Conservation (phyloP, 2,113 vertebrate species). For the Acinonyx jubatus region DNA sequence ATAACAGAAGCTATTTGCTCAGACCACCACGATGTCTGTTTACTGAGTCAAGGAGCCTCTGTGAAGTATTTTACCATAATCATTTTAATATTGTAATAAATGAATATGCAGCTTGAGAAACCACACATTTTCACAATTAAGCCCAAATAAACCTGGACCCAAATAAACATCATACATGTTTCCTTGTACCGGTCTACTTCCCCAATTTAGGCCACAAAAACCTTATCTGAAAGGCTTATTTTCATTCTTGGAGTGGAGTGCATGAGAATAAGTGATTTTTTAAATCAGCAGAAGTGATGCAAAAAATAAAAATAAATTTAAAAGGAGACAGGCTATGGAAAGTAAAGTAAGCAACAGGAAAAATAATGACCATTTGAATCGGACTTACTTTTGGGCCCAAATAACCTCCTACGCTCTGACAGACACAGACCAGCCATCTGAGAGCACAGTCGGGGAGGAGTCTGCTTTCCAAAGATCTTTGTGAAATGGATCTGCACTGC, state of each 20-base stretch:
- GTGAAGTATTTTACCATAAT: slow-evolving; percentile 1
- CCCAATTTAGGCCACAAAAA: not conserved
- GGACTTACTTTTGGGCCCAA: not conserved
- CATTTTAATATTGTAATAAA: not conserved
- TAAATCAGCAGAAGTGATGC: not conserved
- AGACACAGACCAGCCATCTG: not conserved
- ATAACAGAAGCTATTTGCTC: not conserved
- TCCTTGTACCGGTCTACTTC: not conserved
- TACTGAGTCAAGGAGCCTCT: not conserved
- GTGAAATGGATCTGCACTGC: not conserved
- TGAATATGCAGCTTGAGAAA: not conserved
- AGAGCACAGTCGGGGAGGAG: not conserved
- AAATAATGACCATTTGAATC: slow-evolving; percentile 9
- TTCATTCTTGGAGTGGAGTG: not conserved
- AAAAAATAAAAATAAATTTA: not conserved
- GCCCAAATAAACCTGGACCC: not conserved
- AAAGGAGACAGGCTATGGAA: not conserved
- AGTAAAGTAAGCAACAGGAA: slow-evolving; percentile 3
- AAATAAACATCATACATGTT: not conserved
- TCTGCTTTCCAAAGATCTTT: slow-evolving; percentile 29
- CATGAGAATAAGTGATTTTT: slow-evolving; percentile 23
- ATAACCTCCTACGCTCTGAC: not conserved
- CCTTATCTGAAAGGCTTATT: not conserved
- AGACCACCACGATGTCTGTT: not conserved
- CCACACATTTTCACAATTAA: not conserved